Evolutionary conservation across 1,140 invertebrate genomes (phyloP).

Genomic region (Nebria ingens): DNA sequence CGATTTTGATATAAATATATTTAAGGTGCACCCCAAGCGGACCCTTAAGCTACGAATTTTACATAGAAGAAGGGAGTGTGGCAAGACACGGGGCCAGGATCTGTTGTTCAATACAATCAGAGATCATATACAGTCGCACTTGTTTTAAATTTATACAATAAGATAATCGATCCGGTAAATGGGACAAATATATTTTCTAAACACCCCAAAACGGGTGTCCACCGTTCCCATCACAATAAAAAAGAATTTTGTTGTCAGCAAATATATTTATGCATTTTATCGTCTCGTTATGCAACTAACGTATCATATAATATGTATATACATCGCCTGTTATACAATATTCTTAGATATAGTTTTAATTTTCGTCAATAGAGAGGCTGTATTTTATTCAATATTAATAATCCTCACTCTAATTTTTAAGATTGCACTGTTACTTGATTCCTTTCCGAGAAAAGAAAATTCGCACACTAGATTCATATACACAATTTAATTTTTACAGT

Average conservation of each 20-base stretch:
- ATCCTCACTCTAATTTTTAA: background rate
- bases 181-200: too few relatives aligned
- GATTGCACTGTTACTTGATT: background rate
- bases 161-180: background rate
- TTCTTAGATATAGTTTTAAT: too few relatives aligned
- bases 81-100: background rate
- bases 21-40: background rate
- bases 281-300: too few relatives aligned
- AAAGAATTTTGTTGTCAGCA: too few relatives aligned
- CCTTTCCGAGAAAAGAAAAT: background rate
- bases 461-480: background rate
- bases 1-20: background rate
- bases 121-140: slow-evolving; percentile 2
- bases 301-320: too few relatives aligned
- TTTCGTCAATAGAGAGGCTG: background rate
- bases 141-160: slow-evolving; percentile 7
- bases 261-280: too few relatives aligned
- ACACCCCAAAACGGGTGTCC: too few relatives aligned
- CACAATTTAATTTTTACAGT: background rate
- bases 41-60: background rate
- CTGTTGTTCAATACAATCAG: slow-evolving; percentile 3
- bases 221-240: too few relatives aligned
- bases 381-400: background rate
- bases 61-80: background rate
- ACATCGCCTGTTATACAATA: too few relatives aligned